Base-by-base conservation (phyloP, 2,888 invertebrate species). In the Patella pellucida region DNA sequence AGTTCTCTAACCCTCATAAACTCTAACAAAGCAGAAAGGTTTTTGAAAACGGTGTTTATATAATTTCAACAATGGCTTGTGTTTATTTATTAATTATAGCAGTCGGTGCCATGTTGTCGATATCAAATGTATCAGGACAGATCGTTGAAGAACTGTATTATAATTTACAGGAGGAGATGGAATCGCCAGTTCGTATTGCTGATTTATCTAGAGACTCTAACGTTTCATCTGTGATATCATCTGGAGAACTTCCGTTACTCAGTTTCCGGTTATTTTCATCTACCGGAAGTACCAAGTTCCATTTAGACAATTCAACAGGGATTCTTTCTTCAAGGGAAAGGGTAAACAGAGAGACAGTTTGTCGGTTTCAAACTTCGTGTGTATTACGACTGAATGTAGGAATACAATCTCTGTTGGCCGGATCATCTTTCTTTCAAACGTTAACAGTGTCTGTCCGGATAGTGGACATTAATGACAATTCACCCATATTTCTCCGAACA, bases 361-460 rank as follows among this genome's bases (percentile, higher is more conserved):
- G 62, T 23, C 9, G 62, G 4, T 62, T 23, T 23, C 62, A 62
- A 14, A 4, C 3, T 19, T 23, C 23, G 23, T 62, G 62, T 23
- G 23, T 62, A 23, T 23, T 62, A 23, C 4, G 7, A 23, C 14
- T 62, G 12, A 62, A 62, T 23, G 62, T 62, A 62, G 62, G 62
- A 62, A 62, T 62, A 62, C 62, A 62, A 11, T 62, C 62, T 23
- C 4, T 62, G 19, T 11, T 23, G 23, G 14, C 62, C 19, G 62
- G 62, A 62, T 62, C 62, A 23, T 62, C 62, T 62, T 62, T 62
- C 7, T 62, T 62, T 23, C 62, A 62, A 9, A 62, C 62, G 19
- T 12, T 62, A 19, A 62, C 62, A 11, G 62, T 62, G 11, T 62
- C 11, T 23, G 14, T 62, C 62, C 19, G 23, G 19, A 62, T 62